Evolutionary conservation across 2,888 invertebrate species (phyloP).

Genomic region (Eristalis pertinax): DNA sequence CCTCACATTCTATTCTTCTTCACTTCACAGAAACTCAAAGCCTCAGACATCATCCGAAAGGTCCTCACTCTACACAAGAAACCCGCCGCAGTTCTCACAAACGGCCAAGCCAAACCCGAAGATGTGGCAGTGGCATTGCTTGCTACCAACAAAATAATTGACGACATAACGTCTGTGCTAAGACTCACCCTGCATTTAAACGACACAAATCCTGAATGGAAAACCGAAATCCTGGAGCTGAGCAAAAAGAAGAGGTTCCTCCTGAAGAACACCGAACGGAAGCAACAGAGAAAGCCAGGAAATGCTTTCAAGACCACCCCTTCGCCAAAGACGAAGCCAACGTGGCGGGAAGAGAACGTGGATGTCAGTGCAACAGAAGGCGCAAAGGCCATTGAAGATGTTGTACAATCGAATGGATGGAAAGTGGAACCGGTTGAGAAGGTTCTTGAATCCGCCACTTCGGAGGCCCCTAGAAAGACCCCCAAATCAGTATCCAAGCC

Average conservation of each 20-base stretch:
- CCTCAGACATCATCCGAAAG: slow-evolving; percentile 75
- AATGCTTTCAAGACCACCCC: not conserved
- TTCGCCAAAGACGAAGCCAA: not conserved
- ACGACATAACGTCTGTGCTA: slow-evolving; percentile 55
- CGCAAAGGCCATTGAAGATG: not conserved
- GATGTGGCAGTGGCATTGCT: slow-evolving; percentile 78
- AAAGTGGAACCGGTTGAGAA: slow-evolving; percentile 23
- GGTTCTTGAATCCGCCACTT: not conserved
- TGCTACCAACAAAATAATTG: slow-evolving; percentile 77
- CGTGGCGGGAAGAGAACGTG: slow-evolving; percentile 76
- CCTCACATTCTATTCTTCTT: not conserved
- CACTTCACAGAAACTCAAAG: slow-evolving; percentile 75
- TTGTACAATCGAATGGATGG: slow-evolving; percentile 25
- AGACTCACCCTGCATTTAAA: slow-evolving; percentile 72
- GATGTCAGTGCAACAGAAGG: not conserved
- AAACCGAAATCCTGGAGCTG: slow-evolving; percentile 75
- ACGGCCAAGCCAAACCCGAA: slow-evolving; percentile 76
- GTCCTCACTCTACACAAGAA: slow-evolving; percentile 76
- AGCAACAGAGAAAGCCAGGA: slow-evolving; percentile 38
- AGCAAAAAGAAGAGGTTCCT: slow-evolving; percentile 75
- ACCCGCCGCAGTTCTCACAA: slow-evolving; percentile 76
- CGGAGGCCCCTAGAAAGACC: not conserved
- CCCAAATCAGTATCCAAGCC: not conserved
- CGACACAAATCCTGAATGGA: slow-evolving; percentile 75
- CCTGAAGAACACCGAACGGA: slow-evolving; percentile 1